Evolutionary conservation across 2,113 vertebrate species (phyloP).

Genomic region (Axis porcinus): DNA sequence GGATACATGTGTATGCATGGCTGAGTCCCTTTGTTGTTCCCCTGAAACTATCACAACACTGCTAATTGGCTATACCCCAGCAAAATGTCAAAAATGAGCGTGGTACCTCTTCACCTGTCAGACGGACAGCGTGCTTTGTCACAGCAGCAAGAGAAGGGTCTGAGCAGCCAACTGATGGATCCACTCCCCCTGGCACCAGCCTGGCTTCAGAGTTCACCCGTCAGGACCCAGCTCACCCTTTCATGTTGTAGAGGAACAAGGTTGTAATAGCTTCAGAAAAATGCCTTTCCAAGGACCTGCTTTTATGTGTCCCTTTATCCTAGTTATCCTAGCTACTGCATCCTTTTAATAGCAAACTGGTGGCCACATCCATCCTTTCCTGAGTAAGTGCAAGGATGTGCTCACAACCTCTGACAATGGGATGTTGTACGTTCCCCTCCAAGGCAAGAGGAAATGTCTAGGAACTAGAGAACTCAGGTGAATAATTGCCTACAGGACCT

Average conservation of each 20-base stretch:
- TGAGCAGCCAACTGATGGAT: accelerated
- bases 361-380: not conserved
- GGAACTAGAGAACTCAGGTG: not conserved
- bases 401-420: not conserved
- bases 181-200: accelerated
- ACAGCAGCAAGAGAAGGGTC: not conserved
- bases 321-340: not conserved
- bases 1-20: not conserved
- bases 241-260: not conserved
- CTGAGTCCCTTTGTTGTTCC: not conserved
- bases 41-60: not conserved
- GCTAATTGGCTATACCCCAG: not conserved
- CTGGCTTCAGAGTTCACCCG: not conserved
- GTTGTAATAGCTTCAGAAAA: not conserved
- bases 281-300: not conserved
- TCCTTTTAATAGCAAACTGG: not conserved
- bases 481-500: not conserved
- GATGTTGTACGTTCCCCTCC: not conserved
- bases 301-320: not conserved
- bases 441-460: not conserved
- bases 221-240: not conserved
- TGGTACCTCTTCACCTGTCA: not conserved
- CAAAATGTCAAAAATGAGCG: not conserved
- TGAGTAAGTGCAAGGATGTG: not conserved
- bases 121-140: not conserved